Conservation (phyloP, 2,888 invertebrate genomes). For the Bellardia pandia region DNA sequence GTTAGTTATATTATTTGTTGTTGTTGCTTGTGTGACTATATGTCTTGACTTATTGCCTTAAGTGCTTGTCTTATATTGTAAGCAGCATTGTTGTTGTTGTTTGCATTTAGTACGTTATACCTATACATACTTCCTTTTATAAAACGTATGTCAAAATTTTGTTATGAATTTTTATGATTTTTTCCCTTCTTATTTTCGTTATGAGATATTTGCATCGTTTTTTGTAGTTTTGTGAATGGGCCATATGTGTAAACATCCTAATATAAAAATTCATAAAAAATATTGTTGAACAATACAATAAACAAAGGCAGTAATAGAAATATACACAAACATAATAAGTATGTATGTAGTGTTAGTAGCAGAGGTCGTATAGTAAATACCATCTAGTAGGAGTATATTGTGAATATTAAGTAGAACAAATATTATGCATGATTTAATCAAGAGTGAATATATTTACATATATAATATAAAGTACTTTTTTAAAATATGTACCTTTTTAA, state of each 20-base stretch:
- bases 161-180: slow-evolving; percentile 60
- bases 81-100: slow-evolving; percentile 36
- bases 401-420: slow-evolving; percentile 42
- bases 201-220: neutral
- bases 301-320: slow-evolving; percentile 20
- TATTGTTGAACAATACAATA: slow-evolving; percentile 31
- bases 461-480: neutral
- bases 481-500: no score
- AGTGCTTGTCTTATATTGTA: slow-evolving; percentile 54
- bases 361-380: slow-evolving; percentile 24
- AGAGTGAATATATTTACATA: slow-evolving; percentile 9
- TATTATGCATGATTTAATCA: slow-evolving; percentile 55
- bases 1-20: slow-evolving; percentile 12
- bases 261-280: slow-evolving; percentile 12
- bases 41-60: slow-evolving; percentile 63
- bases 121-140: slow-evolving; percentile 8
- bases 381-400: slow-evolving; percentile 17
- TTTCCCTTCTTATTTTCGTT: slow-evolving; percentile 20
- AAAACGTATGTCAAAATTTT: slow-evolving; percentile 36
- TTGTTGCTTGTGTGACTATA: slow-evolving; percentile 13
- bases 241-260: slow-evolving; percentile 50
- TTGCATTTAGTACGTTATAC: slow-evolving; percentile 4
- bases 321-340: neutral
- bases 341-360: neutral
- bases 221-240: slow-evolving; percentile 24